Percentiles rank a stretch among this genome's conserved stretches.
Evolutionary conservation across 2,113 vertebrate genomes (phyloP).

Genomic region (Ptychochromis oligacanthus): DNA sequence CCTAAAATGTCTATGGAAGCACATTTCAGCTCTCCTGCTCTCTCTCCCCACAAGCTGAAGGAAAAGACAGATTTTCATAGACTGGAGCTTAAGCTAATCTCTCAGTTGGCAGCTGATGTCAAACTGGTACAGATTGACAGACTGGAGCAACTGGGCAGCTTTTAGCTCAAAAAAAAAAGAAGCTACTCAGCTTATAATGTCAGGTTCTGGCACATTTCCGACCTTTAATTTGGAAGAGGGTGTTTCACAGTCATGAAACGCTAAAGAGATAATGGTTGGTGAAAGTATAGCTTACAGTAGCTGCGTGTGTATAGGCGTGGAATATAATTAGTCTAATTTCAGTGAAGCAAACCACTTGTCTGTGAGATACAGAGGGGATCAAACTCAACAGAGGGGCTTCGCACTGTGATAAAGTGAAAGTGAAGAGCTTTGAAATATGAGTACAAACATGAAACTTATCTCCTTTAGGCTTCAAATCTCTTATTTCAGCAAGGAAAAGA

Average conservation of each 20-base stretch:
- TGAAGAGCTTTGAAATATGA: constrained; percentile 34
- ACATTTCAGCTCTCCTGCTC: constrained; percentile 23
- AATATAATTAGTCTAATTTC: constrained; percentile 83
- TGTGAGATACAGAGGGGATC: constrained; percentile 55
- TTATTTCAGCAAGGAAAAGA: constrained; percentile 21
- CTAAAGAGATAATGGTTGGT: constrained; percentile 73
- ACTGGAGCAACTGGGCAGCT: constrained; percentile 36
- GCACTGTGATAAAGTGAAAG: constrained; percentile 37
- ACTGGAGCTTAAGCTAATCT: constrained; percentile 30
- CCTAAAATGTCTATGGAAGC: constrained; percentile 19
- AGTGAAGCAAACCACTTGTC: constrained; percentile 69
- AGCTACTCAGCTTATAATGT: constrained; percentile 72
- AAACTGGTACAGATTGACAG: constrained; percentile 43
- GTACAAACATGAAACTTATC: constrained; percentile 23
- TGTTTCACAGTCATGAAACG: constrained; percentile 76
- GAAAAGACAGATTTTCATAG: constrained; percentile 22
- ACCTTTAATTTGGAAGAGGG: constrained; percentile 81
- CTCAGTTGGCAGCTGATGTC: constrained; percentile 36
- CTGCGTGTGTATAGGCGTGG: constrained; percentile 66
- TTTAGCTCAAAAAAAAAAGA: constrained; percentile 29
- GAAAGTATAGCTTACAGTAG: constrained; percentile 78
- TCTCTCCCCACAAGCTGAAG: neutral
- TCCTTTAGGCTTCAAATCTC: constrained; percentile 31
- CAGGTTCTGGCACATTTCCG: constrained; percentile 76
- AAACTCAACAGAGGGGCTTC: constrained; percentile 46